phyloP scores from a whole-genome alignment of 1,140 invertebrate genomes.

The Colletes latitarsis region DNA sequence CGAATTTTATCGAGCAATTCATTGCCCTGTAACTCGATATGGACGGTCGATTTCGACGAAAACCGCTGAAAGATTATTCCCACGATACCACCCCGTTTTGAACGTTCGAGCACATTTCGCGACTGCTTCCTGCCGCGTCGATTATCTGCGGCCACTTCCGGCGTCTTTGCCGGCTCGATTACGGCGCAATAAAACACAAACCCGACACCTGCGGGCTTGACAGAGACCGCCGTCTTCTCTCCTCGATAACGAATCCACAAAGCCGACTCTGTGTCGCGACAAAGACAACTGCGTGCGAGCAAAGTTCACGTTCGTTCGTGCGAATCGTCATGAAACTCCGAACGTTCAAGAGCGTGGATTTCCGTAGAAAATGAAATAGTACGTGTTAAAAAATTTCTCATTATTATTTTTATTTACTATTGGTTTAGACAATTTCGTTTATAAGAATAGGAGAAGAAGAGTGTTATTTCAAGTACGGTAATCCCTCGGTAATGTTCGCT shows the following conservation, averaged over 20 bases:
- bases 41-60: background rate
- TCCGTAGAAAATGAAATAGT: background rate
- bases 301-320: slow-evolving; percentile 19
- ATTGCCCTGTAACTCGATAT: background rate
- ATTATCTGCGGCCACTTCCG: slow-evolving; percentile 74
- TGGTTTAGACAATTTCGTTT: too few species aligned
- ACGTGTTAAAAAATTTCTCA: too few species aligned
- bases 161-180: slow-evolving; percentile 74
- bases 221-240: slow-evolving; percentile 54
- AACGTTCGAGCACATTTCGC: slow-evolving; percentile 49
- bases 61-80: background rate
- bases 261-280: slow-evolving; percentile 58
- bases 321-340: background rate
- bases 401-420: too few species aligned
- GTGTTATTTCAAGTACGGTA: too few species aligned
- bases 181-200: slow-evolving; percentile 75
- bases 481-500: too few species aligned
- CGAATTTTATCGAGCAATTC: too few species aligned
- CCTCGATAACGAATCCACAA: slow-evolving; percentile 70
- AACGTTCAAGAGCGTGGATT: background rate
- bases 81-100: background rate
- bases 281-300: slow-evolving; percentile 2
- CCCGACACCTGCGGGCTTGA: slow-evolving; percentile 73
- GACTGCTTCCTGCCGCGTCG: slow-evolving; percentile 63
- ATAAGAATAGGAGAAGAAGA: too few species aligned